These are phyloP conservation scores for Ormyrus labotus DNA, from an alignment of 2,888 invertebrate genomes.

Conservation along the genomic window DNA sequence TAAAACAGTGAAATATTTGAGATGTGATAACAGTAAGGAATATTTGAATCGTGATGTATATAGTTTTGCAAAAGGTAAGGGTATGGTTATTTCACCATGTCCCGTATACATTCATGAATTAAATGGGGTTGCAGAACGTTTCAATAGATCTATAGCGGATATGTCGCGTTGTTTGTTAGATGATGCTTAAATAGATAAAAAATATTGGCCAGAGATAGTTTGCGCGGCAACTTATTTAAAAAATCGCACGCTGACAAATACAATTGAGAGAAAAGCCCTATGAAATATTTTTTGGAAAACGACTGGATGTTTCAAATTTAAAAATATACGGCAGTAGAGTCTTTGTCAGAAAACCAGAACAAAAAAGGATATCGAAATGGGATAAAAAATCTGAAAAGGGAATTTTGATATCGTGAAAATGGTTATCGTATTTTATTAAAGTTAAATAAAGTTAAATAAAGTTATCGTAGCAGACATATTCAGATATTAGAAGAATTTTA, in stretches of 20 bases:
- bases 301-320: not conserved
- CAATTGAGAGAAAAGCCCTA: no score
- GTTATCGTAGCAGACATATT: not conserved
- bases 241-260: not conserved
- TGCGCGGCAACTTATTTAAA: constrained; percentile 5
- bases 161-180: not conserved
- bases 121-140: no score
- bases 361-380: not conserved
- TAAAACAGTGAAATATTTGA: no score
- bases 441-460: not conserved
- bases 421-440: constrained; percentile 1
- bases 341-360: not conserved
- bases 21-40: not conserved
- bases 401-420: not conserved
- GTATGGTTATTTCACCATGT: not conserved
- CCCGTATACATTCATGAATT: not conserved
- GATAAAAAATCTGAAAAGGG: not conserved
- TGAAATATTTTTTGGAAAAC: not conserved
- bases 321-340: not conserved
- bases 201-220: not conserved
- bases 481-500: no score
- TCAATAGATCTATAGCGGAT: not conserved
- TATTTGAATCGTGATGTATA: constrained; percentile 5
- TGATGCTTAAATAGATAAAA: not conserved
- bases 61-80: not conserved